Base-by-base conservation (phyloP, 2,113 vertebrate genomes). In the Mus pahari region DNA sequence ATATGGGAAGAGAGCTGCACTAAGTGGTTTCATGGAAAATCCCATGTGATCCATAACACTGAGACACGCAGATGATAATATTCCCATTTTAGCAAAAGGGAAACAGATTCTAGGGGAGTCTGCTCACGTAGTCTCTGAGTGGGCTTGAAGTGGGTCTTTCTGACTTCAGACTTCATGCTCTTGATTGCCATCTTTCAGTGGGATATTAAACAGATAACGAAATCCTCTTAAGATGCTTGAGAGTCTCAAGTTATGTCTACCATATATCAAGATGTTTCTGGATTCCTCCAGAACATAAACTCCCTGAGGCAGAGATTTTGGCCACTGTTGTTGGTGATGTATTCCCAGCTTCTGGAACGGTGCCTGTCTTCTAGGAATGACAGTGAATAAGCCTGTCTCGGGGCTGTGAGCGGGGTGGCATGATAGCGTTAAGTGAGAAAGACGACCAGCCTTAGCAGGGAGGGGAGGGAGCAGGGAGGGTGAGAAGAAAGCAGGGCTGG, bases 91-190 rank as follows among this genome's bases (percentile, higher is more conserved):
- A 50, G 86, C 31, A 16, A 2, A 39, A 48, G 89, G 84, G 60
- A 94, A 58, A 53, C 33, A 45, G 64, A 45, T 45, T 84, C 78
- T 58, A 84, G 42, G 68, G 55, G 64, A 68, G 74, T 45, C 20
- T 24, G 39, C 33, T 79, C 71, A 6, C 4, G 17, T 26, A n/a
- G 74, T 19, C 86, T 5, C 20, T 20, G 13, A 42, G 66, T 16
- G 64, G 82, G 45, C 82, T 93, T 88, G 74, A 89, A 60, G 71
- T 64, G 45, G 64, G 50, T 89, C 89, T 90, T 90, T 66, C 92
- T 77, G 48, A 86, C 33, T 84, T 81, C n/a, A 86, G 0, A 73
- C 82, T 31, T 66, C 58, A 13, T 77, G 73, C 16, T 75, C 77
- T 78, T 91, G 62, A 73, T 82, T 53, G 50, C 79, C 39, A 19